phyloP scores from a whole-genome alignment of 1,140 invertebrate genomes.

The Campodea augens region DNA sequence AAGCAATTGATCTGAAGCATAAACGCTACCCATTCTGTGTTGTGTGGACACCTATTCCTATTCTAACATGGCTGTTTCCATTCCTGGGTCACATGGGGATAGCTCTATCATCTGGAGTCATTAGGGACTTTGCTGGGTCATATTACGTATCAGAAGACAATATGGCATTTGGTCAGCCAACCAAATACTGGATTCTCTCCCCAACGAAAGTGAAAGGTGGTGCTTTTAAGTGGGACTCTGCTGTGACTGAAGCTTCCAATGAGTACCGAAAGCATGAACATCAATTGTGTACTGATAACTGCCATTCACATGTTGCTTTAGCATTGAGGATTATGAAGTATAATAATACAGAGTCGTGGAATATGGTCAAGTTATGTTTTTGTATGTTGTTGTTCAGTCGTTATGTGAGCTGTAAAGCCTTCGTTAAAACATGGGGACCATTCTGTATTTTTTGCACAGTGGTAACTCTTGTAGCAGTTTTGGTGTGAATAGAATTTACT shows the following conservation, averaged over 20 bases:
- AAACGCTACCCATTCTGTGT: constrained; percentile 76
- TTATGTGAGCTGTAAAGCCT: constrained; percentile 76
- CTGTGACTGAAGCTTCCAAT: constrained; percentile 73
- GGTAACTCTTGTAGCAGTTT: too few species aligned
- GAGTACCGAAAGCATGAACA: constrained; percentile 85
- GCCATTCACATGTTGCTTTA: constrained; percentile 90
- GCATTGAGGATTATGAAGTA: constrained; percentile 90
- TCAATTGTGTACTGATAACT: constrained; percentile 94
- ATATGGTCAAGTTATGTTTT: constrained; percentile 78
- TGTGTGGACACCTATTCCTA: constrained; percentile 90
- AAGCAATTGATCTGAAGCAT: constrained; percentile 39
- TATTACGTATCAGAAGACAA: constrained; percentile 91
- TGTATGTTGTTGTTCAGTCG: constrained; percentile 56
- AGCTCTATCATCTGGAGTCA: constrained; percentile 72
- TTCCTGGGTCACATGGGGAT: constrained; percentile 99
- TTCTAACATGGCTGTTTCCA: constrained; percentile 88
- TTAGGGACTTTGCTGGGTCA: constrained; percentile 93
- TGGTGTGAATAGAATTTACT: too few species aligned
- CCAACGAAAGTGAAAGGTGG: constrained; percentile 49
- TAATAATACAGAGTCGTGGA: constrained; percentile 56
- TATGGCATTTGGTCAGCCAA: constrained; percentile 94
- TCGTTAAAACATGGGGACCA: too few species aligned
- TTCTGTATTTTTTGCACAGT: too few species aligned
- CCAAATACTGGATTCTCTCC: constrained; percentile 67
- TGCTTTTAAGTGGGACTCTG: constrained; percentile 61